Evolutionary conservation across 2,113 vertebrate species (phyloP), one percentile per base, ranked within the genome.

Genomic region (Nycticebus coucang): DNA sequence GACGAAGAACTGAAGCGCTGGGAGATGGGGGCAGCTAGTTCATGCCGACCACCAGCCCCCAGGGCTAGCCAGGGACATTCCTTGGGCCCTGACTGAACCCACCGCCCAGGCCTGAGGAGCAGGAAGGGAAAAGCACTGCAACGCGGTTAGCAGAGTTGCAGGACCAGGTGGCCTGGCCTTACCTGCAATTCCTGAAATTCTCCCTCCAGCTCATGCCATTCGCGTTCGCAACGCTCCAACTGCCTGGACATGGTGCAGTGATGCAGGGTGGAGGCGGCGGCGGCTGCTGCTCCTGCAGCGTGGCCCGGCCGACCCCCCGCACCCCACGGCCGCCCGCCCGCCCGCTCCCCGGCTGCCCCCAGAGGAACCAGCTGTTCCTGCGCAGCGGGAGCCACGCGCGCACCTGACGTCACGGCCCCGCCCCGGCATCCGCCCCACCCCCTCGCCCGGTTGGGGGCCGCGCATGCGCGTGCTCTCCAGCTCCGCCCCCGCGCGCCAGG

Each of bases 101-200:
- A 55, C 68, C 18, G 14, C 80, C 55, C 12, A 13, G 66, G 62
- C 86, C 4, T 57, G 53, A 41, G 15, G 14, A 41, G 62, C 69
- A 35, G 71, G 80, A 55, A 57, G 28, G 33, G 69, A 50, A 64
- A 66, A 33, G 77, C 69, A 9, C 71, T 24, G 81, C 89, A 33
- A 75, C 17, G 30, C 93, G 80, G 87, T 80, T 2, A 35, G 80
- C 83, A 28, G 94, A 93, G 83, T 57, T 50, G 92, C 86, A 55
- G 75, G 91, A 87, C 92, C 77, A 93, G 92, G 90, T 90, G 84
- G 89, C 62, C 77, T 82, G 87, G 93, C 95, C 96, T 88, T 97
- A 99, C 99, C 99, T 99, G 99, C 72, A 99, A 97, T 96, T 99
- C 99, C 97, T 99, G 99, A 97, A 99, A 99, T 97, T 99, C 99